Conservation (phyloP, 2,888 invertebrate species). For the Phyllotreta striolata region DNA sequence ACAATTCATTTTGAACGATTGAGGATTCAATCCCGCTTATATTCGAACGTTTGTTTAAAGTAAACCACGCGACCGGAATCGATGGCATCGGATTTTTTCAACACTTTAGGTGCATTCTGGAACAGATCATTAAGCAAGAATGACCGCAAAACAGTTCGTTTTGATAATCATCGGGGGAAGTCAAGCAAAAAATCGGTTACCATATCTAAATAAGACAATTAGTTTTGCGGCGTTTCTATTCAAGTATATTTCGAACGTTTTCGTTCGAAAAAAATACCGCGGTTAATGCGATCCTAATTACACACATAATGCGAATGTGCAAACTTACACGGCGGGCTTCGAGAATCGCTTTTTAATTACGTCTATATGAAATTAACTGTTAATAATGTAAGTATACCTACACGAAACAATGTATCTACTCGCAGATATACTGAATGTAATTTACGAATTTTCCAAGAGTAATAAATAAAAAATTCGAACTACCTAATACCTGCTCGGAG, state of each 20-base stretch:
- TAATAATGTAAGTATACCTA: too few relatives aligned
- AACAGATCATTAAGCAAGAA: slow-evolving; percentile 6
- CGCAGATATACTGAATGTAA: too few relatives aligned
- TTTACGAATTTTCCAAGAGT: too few relatives aligned
- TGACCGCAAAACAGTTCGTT: slow-evolving; percentile 15
- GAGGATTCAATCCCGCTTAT: too few relatives aligned
- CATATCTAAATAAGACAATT: slow-evolving; percentile 29
- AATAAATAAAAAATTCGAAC: too few relatives aligned
- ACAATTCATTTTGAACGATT: too few relatives aligned
- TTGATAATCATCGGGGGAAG: slow-evolving; percentile 21
- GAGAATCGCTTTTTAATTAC: background rate
- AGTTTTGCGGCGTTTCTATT: slow-evolving; percentile 26
- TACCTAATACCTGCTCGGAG: background rate
- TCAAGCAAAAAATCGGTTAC: slow-evolving; percentile 31
- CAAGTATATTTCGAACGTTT: slow-evolving; percentile 12
- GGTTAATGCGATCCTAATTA: slow-evolving; percentile 18
- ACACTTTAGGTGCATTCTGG: slow-evolving; percentile 1
- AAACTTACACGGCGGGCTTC: background rate
- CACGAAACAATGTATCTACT: too few relatives aligned
- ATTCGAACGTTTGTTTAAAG: too few relatives aligned
- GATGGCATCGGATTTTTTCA: too few relatives aligned
- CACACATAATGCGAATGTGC: background rate
- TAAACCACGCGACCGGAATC: too few relatives aligned
- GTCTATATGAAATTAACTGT: too few relatives aligned
- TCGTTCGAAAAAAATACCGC: slow-evolving; percentile 13